Evolutionary conservation across 2,797 vertebrate genomes (phyloP).

Genomic region (Valencia hispanica): DNA sequence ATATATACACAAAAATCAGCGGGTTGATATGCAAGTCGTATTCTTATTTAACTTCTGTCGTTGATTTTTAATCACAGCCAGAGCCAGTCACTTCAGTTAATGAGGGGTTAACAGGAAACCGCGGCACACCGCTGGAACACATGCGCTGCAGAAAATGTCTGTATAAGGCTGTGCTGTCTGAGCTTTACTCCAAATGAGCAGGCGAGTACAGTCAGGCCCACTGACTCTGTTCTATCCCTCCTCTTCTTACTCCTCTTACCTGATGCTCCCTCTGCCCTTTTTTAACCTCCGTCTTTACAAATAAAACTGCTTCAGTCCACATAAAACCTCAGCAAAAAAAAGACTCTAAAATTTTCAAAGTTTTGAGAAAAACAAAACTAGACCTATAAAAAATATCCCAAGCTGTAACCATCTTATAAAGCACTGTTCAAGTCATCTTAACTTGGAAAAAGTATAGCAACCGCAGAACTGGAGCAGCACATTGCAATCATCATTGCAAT

Average conservation of each 20-base stretch:
- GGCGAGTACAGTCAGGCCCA: conserved; percentile 82
- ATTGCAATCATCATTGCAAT: neutral
- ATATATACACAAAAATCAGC: conserved; percentile 1
- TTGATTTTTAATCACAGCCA: conserved; percentile 3
- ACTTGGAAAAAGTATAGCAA: neutral
- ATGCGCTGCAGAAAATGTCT: conserved; percentile 77
- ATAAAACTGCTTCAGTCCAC: conserved; percentile 6
- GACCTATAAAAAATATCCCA: neutral
- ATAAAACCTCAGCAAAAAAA: conserved; percentile 11
- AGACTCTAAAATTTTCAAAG: no score
- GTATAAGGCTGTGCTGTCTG: conserved; percentile 76
- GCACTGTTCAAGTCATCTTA: neutral
- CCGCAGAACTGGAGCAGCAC: neutral
- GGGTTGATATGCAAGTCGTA: neutral
- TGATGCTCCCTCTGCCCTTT: conserved; percentile 51
- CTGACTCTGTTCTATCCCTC: conserved; percentile 46
- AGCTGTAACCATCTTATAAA: neutral
- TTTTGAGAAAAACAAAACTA: no score
- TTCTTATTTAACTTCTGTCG: neutral
- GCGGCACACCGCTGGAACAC: conserved; percentile 50
- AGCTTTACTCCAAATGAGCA: conserved; percentile 72
- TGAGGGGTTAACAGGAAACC: conserved; percentile 82
- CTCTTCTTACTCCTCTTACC: conserved; percentile 50
- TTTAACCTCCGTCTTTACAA: conserved; percentile 21
- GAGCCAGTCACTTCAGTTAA: conserved; percentile 28